Evolutionary conservation across 2,797 vertebrate species (phyloP).

Genomic region (Tenualosa thibaudeaui): DNA sequence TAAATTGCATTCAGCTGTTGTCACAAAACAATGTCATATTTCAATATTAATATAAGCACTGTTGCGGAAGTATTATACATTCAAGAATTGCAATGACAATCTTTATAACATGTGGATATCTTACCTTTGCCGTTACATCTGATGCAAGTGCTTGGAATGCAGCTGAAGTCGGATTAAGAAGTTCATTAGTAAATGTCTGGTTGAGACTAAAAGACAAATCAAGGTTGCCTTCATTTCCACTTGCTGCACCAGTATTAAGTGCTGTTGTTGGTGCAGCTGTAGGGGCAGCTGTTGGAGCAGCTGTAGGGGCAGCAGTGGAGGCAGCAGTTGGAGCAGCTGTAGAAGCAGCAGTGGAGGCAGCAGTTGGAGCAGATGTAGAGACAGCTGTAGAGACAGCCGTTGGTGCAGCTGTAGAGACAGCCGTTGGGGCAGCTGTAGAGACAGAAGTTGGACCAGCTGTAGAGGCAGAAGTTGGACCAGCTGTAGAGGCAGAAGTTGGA

Average conservation of each 20-base stretch:
- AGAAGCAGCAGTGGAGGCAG: no score
- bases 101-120: background rate
- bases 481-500: no score
- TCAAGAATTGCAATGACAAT: background rate
- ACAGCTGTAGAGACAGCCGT: background rate
- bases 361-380: background rate
- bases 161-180: background rate
- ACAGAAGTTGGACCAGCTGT: no score
- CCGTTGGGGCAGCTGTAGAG: background rate
- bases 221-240: slow-evolving; percentile 8
- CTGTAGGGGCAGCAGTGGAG: no score
- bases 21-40: background rate
- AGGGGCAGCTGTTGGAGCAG: no score
- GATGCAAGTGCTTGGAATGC: background rate
- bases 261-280: background rate
- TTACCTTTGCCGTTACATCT: slow-evolving; percentile 10
- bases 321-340: no score
- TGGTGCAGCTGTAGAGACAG: background rate
- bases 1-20: slow-evolving; percentile 15
- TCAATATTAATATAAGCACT: background rate
- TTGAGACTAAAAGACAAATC: slow-evolving; percentile 3
- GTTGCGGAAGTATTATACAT: background rate
- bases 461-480: no score
- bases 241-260: background rate
- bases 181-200: slow-evolving; percentile 5